A percentile compares a stretch with the other conserved stretches of the same genome.
These are phyloP conservation scores for Elysia chlorotica DNA, from an alignment of 1,140 invertebrate genomes.

Conservation along the genomic window DNA sequence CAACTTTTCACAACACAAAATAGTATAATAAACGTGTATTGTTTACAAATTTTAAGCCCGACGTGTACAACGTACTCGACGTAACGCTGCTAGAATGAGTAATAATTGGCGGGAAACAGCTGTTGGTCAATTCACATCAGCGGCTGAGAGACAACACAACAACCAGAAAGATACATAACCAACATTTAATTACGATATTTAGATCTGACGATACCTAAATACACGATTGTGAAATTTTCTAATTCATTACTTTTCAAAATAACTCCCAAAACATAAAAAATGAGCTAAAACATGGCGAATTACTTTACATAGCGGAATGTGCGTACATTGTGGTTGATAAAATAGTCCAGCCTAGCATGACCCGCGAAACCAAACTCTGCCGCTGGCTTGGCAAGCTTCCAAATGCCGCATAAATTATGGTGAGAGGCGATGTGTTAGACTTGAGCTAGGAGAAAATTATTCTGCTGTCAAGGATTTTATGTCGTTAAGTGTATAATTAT, in stretches of 20 bases:
- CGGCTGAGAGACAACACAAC: constrained; percentile 6
- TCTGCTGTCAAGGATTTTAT: background rate
- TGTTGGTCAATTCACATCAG: constrained; percentile 49
- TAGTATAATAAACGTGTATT: background rate
- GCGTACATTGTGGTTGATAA: constrained; percentile 18
- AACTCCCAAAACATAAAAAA: background rate
- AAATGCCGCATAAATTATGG: no score
- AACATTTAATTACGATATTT: background rate
- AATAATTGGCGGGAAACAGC: constrained; percentile 59
- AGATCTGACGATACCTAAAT: no score
- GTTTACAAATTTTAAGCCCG: constrained; percentile 22
- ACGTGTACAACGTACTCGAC: constrained; percentile 37
- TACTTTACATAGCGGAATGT: constrained; percentile 35
- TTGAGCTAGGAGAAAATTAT: background rate
- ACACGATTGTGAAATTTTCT: no score
- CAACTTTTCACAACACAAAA: background rate
- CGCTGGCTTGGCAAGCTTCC: constrained; percentile 9
- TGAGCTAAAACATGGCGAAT: constrained; percentile 41
- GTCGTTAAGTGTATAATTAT: no score
- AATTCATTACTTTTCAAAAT: background rate
- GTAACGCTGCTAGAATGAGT: constrained; percentile 49
- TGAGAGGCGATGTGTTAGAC: no score
- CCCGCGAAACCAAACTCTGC: constrained; percentile 48
- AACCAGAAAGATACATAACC: background rate
- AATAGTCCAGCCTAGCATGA: constrained; percentile 41